Evolutionary conservation across 2,113 vertebrate genomes (phyloP), one percentile per base, ranked within the genome.

Genomic region (Gulo gulo): DNA sequence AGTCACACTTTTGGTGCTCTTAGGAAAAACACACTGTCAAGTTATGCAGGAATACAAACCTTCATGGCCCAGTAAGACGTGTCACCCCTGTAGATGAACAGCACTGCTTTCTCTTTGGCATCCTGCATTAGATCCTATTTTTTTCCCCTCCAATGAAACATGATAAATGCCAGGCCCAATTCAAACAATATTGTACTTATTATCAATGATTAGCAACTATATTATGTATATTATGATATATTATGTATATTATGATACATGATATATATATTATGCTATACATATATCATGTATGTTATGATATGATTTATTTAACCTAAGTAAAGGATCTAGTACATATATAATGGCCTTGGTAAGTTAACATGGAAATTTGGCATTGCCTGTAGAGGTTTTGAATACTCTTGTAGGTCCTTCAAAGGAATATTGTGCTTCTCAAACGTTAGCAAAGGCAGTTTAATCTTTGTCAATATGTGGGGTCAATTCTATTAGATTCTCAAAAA

Each of bases 361-460:
- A 86, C 34, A 63, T 9, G 84, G 73, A 89, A 55, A 69, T 80
- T 76, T 80, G 29, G 36, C 13, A 87, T 45, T 92, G 29, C 78
- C 1, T 24, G 0, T n/a, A 42, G 23, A 47, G 7, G 11, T 52
- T 83, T 84, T 67, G 14, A 84, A 61, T 3, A 42, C 15, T 65
- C 20, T 45, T 55, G 26, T 16, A 76, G 74, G 73, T n/a, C 7
- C 55, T 67, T 83, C 74, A 31, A 88, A 76, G 4, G 42, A 83
- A 71, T 87, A 29, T 14, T 31, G 4, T 79, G 34, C 16, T 45
- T 87, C 50, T 88, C 61, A 80, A 93, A 89, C 63, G 83, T 9
- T 59, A 93, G 31, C 94, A 87, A 4, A 93, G 29, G 2, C 9
- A 52, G 57, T 90, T 97, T 94, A 81, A 95, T 94, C 94, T 90